Conservation (phyloP, 2,113 vertebrate genomes). For the Holacanthus passer region DNA sequence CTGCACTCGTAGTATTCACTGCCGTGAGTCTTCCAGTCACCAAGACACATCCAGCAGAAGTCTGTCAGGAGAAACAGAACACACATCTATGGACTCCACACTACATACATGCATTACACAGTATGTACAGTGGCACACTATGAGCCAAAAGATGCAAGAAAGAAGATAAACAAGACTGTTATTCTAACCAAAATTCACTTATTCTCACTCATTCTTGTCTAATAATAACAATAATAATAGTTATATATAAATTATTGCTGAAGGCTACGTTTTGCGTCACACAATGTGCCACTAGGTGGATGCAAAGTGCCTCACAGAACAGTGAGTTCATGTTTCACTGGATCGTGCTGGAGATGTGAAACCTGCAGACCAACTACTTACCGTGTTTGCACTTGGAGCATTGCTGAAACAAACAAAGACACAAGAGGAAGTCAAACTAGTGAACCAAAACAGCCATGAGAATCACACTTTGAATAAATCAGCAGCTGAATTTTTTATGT, state of each 20-base stretch:
- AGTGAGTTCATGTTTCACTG: neutral
- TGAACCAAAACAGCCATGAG: constrained; percentile 16
- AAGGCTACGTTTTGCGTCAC: neutral
- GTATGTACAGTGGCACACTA: too few relatives aligned
- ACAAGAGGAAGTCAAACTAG: constrained; percentile 21
- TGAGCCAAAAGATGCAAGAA: neutral
- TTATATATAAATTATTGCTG: too few relatives aligned
- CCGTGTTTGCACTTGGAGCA: constrained; percentile 99
- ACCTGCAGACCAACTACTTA: constrained; percentile 75
- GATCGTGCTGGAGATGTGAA: neutral
- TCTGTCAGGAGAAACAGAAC: constrained; percentile 79
- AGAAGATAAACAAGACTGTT: neutral
- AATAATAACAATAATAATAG: too few relatives aligned
- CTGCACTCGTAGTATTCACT: constrained; percentile 99
- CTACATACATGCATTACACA: neutral
- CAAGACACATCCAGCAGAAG: constrained; percentile 99
- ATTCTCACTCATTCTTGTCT: neutral
- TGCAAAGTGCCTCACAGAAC: neutral
- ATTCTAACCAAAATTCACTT: neutral
- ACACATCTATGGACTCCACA: neutral
- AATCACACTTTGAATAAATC: neutral
- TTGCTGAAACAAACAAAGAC: constrained; percentile 91
- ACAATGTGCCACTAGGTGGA: neutral
- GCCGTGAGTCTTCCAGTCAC: constrained; percentile 99
- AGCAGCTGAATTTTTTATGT: neutral